phyloP scores from a whole-genome alignment of 2,888 invertebrate species.

The Idaea aversata region DNA sequence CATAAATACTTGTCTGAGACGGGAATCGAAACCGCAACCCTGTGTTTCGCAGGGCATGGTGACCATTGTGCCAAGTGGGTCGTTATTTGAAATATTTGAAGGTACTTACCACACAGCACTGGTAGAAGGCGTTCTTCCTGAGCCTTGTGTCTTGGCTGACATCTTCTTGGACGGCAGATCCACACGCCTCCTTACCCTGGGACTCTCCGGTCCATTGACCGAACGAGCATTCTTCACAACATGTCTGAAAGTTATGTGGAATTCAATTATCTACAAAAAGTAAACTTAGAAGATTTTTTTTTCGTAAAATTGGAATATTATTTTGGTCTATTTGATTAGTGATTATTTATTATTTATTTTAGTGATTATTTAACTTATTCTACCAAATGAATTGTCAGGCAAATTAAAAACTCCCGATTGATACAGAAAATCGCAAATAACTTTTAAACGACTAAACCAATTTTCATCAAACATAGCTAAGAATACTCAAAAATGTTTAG shows the following conservation, averaged over 20 bases:
- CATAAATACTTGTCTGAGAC: too few species aligned
- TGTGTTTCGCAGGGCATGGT: too few species aligned
- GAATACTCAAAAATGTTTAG: neutral
- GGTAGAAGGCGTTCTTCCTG: slow-evolving; percentile 51
- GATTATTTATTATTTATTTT: too few species aligned
- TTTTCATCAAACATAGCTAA: too few species aligned
- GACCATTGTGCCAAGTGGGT: too few species aligned
- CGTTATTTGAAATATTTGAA: too few species aligned
- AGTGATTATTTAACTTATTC: too few species aligned
- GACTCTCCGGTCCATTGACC: slow-evolving; percentile 53
- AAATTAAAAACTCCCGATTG: neutral
- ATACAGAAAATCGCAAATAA: neutral
- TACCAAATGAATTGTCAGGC: too few species aligned
- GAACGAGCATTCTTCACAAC: slow-evolving; percentile 67
- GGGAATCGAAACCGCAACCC: too few species aligned
- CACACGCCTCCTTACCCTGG: slow-evolving; percentile 50
- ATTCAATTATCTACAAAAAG: neutral
- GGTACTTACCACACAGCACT: slow-evolving; percentile 62
- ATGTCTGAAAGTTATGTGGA: slow-evolving; percentile 40
- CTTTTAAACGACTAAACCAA: neutral
- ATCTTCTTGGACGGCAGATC: slow-evolving; percentile 36
- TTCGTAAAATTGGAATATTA: too few species aligned
- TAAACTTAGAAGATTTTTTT: too few species aligned
- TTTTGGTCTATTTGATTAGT: too few species aligned
- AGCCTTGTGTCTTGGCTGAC: slow-evolving; percentile 40